Base-by-base conservation (phyloP, 2,797 vertebrate genomes). In the Lithobates pipiens region DNA sequence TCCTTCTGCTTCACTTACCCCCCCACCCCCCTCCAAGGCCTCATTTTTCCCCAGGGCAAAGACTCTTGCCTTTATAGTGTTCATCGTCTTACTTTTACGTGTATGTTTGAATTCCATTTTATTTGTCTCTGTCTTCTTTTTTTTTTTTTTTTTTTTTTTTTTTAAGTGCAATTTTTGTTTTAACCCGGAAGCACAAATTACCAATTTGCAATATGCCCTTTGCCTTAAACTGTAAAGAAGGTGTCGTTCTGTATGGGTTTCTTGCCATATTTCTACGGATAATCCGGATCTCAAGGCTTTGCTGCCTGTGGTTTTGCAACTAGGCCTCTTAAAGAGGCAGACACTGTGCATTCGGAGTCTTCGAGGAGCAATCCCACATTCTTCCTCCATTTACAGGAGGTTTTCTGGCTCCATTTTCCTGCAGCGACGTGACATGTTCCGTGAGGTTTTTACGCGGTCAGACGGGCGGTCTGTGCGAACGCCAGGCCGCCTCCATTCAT, bases 241-340 rank as follows among this genome's bases (percentile, higher is more conserved):
- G 86, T 92, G 89, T 85, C 74, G 5, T 34, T 36, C 7, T 25
- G 89, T 89, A 86, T 32, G 42, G 71, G 44, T 69, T 76, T 68
- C 3, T 85, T 68, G 27, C 32, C 18, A 50, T 63, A 73, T 50
- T 80, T 74, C 18, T 10, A 10, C 27, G 61, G 29, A 21, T 76
- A 76, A 71, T 76, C 78, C 50, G 44, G 84, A 34, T 76, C 68
- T 76, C 77, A 0, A 85, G 77, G 84, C 84, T 81, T 81, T 71
- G 34, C 25, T 70, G 23, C n/a, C 23, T 42, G 61, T n/a, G 61
- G 63, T 75, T 85, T 81, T 81, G 18, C 2, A 42, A 39, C 75
- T 86, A 86, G 85, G 85, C 85, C 85, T 82, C 85, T 86, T 86
- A 86, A 86, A 86, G 85, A 11, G 75, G 3, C 85, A 74, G 74